Evolutionary conservation across 2,797 vertebrate genomes (phyloP).

Genomic region (Brachyrhaphis roseni): DNA sequence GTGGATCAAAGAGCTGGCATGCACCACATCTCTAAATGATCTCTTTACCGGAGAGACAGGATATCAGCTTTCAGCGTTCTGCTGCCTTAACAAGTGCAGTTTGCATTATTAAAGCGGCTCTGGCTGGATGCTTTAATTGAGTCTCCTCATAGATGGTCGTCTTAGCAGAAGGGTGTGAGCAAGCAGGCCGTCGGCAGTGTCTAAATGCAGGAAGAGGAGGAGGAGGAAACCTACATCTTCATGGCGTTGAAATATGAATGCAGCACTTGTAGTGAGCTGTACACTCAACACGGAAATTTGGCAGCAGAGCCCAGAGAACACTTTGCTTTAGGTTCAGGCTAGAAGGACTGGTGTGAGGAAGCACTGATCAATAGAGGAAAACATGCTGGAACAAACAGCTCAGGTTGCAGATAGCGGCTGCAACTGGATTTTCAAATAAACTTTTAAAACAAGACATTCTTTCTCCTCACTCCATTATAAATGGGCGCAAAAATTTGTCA

Average conservation of each 20-base stretch:
- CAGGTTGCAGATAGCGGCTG: not conserved
- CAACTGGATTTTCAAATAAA: not conserved
- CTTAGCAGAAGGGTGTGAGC: conserved; percentile 41
- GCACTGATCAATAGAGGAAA: not conserved
- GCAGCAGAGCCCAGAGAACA: conserved; percentile 50
- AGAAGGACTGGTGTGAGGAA: not conserved
- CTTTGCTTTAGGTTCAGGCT: conserved; percentile 37
- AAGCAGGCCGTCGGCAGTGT: conserved; percentile 40
- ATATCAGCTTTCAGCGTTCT: conserved; percentile 52
- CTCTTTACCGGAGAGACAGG: conserved; percentile 29
- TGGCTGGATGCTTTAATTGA: conserved; percentile 57
- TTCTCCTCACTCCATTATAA: not conserved
- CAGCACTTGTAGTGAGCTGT: conserved; percentile 39
- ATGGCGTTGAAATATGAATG: conserved; percentile 62
- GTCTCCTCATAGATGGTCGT: conserved; percentile 37
- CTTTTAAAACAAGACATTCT: not conserved
- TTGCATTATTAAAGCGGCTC: conserved; percentile 73
- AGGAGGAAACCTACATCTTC: conserved; percentile 40
- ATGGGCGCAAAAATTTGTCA: not conserved
- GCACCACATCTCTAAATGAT: conserved; percentile 39
- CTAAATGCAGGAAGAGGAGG: conserved; percentile 11
- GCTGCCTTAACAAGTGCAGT: conserved; percentile 54
- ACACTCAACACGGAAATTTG: conserved; percentile 52
- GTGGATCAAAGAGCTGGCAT: not conserved
- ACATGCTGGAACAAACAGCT: not conserved